phyloP scores from a whole-genome alignment of 2,113 vertebrate species.

The Archilochus colubris region DNA sequence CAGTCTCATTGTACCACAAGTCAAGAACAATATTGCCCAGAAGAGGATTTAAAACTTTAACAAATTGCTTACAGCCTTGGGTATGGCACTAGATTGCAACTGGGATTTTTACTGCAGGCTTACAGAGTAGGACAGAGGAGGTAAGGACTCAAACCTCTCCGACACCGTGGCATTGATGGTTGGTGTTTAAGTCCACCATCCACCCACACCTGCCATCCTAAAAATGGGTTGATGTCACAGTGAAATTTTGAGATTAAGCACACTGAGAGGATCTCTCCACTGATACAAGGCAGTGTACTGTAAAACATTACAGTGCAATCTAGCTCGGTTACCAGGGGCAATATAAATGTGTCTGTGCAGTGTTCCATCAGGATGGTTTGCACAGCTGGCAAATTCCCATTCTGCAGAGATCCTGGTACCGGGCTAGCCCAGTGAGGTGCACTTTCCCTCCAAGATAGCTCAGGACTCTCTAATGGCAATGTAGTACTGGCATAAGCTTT shows the following conservation, averaged over 20 bases:
- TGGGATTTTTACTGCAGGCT: background rate
- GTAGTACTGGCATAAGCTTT: background rate
- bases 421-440: background rate
- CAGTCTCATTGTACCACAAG: background rate
- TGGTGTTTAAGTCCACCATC: background rate
- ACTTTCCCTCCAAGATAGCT: background rate
- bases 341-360: background rate
- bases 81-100: background rate
- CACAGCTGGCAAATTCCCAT: accelerated
- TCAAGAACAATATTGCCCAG: background rate
- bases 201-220: background rate
- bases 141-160: background rate
- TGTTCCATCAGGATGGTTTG: accelerated
- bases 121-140: background rate
- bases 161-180: accelerated
- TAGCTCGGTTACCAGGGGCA: background rate
- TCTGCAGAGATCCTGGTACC: background rate
- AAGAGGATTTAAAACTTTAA: background rate
- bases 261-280: background rate
- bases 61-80: background rate
- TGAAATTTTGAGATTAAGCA: background rate
- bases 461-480: background rate
- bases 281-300: background rate
- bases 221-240: background rate
- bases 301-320: background rate